phyloP scores from a whole-genome alignment of 2,888 invertebrate genomes.

The Linyphia triangularis region DNA sequence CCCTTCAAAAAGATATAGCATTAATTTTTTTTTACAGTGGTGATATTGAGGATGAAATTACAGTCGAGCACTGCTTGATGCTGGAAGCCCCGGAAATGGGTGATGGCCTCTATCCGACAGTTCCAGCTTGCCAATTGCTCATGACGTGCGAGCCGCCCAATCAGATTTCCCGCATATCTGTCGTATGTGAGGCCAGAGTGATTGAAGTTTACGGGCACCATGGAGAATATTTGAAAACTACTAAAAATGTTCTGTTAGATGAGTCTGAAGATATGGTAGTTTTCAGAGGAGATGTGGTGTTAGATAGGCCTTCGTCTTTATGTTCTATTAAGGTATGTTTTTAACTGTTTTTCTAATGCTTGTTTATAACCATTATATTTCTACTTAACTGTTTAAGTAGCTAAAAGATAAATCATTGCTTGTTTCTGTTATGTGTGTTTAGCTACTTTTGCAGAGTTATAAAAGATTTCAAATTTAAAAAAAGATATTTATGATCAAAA shows the following conservation, averaged over 20 bases:
- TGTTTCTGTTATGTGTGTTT: too few species aligned
- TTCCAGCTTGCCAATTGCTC: slow-evolving; percentile 72
- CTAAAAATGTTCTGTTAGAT: slow-evolving; percentile 61
- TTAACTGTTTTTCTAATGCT: background rate
- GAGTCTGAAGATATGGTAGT: slow-evolving; percentile 74
- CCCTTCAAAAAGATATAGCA: background rate
- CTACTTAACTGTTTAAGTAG: too few species aligned
- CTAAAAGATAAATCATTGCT: too few species aligned
- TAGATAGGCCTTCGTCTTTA: slow-evolving; percentile 62
- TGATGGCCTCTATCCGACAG: slow-evolving; percentile 48
- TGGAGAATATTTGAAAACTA: slow-evolving; percentile 74
- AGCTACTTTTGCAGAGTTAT: too few species aligned
- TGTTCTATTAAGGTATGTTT: slow-evolving; percentile 74
- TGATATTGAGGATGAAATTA: slow-evolving; percentile 73
- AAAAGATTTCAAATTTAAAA: too few species aligned
- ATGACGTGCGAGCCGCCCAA: slow-evolving; percentile 62
- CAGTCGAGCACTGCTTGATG: slow-evolving; percentile 72
- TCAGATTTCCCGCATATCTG: slow-evolving; percentile 58
- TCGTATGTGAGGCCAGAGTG: slow-evolving; percentile 70
- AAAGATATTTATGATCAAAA: too few species aligned
- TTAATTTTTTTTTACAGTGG: slow-evolving; percentile 54
- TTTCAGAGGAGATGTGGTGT: slow-evolving; percentile 66
- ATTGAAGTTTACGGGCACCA: slow-evolving; percentile 75
- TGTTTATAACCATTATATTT: too few species aligned
- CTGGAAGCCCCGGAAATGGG: slow-evolving; percentile 63